Percentiles rank a stretch among this genome's conserved stretches.
These are phyloP conservation scores for Patella pellucida DNA, from an alignment of 2,888 invertebrate genomes.

Conservation along the genomic window DNA sequence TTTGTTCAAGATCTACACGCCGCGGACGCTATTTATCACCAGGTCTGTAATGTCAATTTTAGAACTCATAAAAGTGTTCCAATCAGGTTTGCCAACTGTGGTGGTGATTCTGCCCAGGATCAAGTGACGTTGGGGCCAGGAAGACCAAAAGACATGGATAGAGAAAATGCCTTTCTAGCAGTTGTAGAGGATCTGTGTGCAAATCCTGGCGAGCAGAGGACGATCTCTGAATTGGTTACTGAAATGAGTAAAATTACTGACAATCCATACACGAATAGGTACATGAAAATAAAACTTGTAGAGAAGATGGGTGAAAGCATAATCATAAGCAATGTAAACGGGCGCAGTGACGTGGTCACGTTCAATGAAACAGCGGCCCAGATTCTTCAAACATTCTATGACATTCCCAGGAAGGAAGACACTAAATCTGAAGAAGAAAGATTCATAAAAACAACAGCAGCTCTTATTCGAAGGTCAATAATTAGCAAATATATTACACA, in stretches of 20 bases:
- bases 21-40: constrained; percentile 16
- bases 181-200: not conserved
- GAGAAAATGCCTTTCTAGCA: not conserved
- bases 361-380: too few species aligned
- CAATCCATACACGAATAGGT: not conserved
- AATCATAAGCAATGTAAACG: too few species aligned
- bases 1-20: constrained; percentile 4
- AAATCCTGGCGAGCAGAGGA: constrained; percentile 11
- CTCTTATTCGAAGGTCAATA: too few species aligned
- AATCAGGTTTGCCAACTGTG: not conserved
- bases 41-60: constrained; percentile 14
- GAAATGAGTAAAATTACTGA: not conserved
- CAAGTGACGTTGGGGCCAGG: not conserved
- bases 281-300: not conserved
- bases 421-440: too few species aligned
- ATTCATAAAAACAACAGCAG: too few species aligned
- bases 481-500: too few species aligned
- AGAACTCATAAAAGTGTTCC: constrained; percentile 16
- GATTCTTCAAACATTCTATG: too few species aligned
- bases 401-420: too few species aligned
- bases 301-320: too few species aligned
- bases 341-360: too few species aligned
- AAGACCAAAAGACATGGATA: not conserved
- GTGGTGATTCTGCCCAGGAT: not conserved
- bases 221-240: not conserved